phyloP scores from a whole-genome alignment of 1,140 invertebrate genomes.

The Antheraea pernyi region DNA sequence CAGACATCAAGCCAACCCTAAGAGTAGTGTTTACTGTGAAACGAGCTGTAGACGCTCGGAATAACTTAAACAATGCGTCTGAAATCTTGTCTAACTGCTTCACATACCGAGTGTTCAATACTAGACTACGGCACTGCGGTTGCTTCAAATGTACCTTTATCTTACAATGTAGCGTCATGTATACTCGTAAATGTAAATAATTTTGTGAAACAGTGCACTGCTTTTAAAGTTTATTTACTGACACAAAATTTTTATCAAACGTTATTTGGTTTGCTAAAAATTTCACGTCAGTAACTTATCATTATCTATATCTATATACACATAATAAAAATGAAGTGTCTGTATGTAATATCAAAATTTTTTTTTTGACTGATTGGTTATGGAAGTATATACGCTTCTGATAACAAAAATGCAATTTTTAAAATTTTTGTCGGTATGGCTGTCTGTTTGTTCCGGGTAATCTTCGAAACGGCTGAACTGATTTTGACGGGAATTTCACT shows the following conservation, averaged over 20 bases:
- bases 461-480: too few relatives aligned
- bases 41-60: constrained; percentile 47
- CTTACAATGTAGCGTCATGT: background rate
- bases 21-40: constrained; percentile 45
- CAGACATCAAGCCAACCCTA: constrained; percentile 28
- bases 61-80: constrained; percentile 73
- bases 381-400: too few relatives aligned
- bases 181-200: background rate
- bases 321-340: too few relatives aligned
- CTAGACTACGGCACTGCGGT: constrained; percentile 42
- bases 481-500: too few relatives aligned
- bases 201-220: background rate
- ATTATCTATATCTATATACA: too few relatives aligned
- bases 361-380: too few relatives aligned
- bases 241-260: background rate
- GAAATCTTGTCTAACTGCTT: constrained; percentile 73
- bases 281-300: too few relatives aligned
- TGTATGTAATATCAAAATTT: too few relatives aligned
- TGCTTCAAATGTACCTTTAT: background rate
- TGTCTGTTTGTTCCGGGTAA: too few relatives aligned
- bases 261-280: too few relatives aligned
- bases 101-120: constrained; percentile 67
- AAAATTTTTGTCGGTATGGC: too few relatives aligned
- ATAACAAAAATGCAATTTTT: too few relatives aligned
- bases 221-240: background rate